Base-by-base conservation (phyloP, 2,113 vertebrate genomes). In the Prochilodus magdalenae region DNA sequence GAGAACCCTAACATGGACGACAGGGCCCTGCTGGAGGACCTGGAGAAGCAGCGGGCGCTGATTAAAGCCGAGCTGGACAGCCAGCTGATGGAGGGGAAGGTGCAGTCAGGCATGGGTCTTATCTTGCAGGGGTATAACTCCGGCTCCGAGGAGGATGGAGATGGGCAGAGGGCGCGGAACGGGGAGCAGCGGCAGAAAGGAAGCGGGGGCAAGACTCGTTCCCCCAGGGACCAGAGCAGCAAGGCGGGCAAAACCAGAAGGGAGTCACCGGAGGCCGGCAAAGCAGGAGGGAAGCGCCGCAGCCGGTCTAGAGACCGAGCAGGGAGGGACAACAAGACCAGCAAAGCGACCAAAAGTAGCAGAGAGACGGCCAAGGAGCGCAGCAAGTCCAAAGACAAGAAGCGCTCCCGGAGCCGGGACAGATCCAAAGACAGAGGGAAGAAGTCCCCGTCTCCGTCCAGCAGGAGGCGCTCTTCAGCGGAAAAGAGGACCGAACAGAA, bases 41-140 rank as follows among this genome's bases (percentile, higher is more conserved):
- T 99, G 88, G 98, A 99, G 87, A 99, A 99, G 85, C 98, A 99
- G 94, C 93, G 98, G 91, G 98, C 98, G 27, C 91, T 99, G 91
- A 96, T 99, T 86, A 99, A 99, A 96, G 98, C 98, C 49, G 98
- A 99, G 92, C 95, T 99, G 88, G 98, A 99, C 92, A 99, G 97
- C 1, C 98, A 99, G 86, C 89, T 99, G 86, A 99, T 99, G 96
- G 97, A 98, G 92, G 98, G 98, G 5, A 98, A 97, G 88, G 98
- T 99, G 77, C 97, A 99, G 33, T 99, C 98, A 27, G 98, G 98
- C 18, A 99, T 99, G 98, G 97, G 98, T 24, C 94, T 99, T 60
- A 99, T 99, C 89, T 90, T 99, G 33, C 98, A 99, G 90, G 98
- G 98, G 36, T 99, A 99, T 81, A 97, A 99, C 88, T 98, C 98